A percentile compares a stretch with the other conserved stretches of the same genome.
These are phyloP conservation scores for Ophioninae sp. DNA, from an alignment of 2,888 invertebrate genomes.

Conservation along the genomic window DNA sequence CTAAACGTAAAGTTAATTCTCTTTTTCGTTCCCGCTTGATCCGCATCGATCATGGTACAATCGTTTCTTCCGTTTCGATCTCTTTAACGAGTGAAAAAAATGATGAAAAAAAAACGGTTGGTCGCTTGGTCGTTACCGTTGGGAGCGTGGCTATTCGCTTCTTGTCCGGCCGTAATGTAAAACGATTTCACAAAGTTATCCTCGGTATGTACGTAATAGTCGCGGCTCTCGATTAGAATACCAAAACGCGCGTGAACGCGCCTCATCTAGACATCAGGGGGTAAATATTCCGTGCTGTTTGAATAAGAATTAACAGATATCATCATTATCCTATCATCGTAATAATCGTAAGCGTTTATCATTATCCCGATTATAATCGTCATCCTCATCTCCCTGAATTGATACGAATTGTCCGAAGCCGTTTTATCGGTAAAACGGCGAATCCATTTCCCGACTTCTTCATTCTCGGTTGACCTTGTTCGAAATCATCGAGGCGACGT, in stretches of 20 bases:
- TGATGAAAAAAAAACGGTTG: not conserved
- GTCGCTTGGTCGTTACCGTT: not conserved
- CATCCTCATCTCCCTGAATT: not conserved
- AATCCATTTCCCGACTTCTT: not conserved
- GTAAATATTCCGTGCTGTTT: not conserved
- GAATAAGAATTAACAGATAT: not conserved
- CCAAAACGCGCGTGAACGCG: conserved; percentile 39
- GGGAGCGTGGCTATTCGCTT: not conserved
- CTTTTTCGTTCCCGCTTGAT: not conserved
- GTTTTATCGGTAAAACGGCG: not conserved
- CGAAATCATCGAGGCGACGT: not conserved
- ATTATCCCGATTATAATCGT: not conserved
- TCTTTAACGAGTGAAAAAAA: not conserved
- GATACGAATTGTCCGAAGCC: no score
- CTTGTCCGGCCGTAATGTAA: not conserved
- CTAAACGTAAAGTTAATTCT: not conserved
- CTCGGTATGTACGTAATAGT: not conserved
- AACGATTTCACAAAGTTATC: conserved; percentile 11
- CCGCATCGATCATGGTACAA: not conserved
- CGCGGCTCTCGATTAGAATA: conserved; percentile 33
- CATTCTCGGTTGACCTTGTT: not conserved
- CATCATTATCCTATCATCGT: not conserved
- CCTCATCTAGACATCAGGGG: conserved; percentile 47
- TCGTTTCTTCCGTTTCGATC: not conserved
- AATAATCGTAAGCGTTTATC: not conserved